Evolutionary conservation across 2,888 invertebrate species (phyloP), one percentile per base, ranked within the genome.

Genomic region (Dryadula phaetusa): DNA sequence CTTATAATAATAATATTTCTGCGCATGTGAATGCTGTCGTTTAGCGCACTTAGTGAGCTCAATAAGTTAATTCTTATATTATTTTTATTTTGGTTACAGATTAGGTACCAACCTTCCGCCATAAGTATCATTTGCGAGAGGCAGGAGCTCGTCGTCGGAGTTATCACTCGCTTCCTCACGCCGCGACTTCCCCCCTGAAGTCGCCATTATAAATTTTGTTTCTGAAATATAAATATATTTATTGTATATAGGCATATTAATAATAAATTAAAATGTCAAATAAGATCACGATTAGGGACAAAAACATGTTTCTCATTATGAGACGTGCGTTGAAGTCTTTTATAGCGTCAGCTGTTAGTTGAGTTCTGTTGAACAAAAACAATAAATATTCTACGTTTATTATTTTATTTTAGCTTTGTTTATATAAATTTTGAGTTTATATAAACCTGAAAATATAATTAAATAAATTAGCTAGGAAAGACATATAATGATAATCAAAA

Each of bases 131-230:
- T 96, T 96, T 73, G 96, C 96, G 80, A 97, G 94, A 72, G 98
- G 98, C 73, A 96, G 95, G 79, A 96, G 96, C 90, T 98, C 97
- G 82, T 98, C 98, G 87, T 97, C 97, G 44, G 97, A 96, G 88
- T 97, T 96, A 85, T 96, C 95, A 86, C 96, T 95, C 75, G 92
- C 94, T 79, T 94, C 95, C 67, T 93, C 94, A 76, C 95, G 94
- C 79, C 94, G 94, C 74, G 75, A 72, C 87, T 95, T 95, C 87
- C 94, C 95, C 78, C 94, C 95, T 79, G 95, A 94, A 87, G 96
- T 94, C 86, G 95, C 94, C 95, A 95, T 95, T 56, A 73, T 87
- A 73, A 68, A 67, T 74, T 75, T 78, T 40, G 1, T 0, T 81
- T 82, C 88, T 84, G 74, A 79, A 89, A 78, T 44, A 70, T 69